Evolutionary conservation across 1,140 invertebrate genomes (phyloP).

Genomic region (Matsumurasca onukii): DNA sequence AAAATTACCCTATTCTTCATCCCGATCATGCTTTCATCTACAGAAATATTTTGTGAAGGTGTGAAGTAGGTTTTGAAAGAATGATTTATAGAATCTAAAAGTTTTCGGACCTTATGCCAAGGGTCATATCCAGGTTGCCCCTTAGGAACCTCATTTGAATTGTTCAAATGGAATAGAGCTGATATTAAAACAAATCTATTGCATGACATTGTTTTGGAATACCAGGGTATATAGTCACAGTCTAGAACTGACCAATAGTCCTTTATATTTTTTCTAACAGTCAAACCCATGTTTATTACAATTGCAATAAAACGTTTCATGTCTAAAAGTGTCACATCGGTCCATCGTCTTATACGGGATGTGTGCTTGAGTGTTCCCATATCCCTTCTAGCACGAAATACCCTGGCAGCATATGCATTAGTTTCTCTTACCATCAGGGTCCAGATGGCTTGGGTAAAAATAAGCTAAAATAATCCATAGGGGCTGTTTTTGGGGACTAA

Average conservation of each 20-base stretch:
- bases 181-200: neutral
- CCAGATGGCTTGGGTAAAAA: slow-evolving; percentile 3
- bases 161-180: slow-evolving; percentile 6
- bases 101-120: neutral
- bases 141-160: too few species aligned
- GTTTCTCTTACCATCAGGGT: slow-evolving; percentile 3
- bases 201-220: neutral
- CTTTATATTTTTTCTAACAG: neutral
- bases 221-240: neutral
- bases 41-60: slow-evolving; percentile 2
- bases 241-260: neutral
- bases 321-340: neutral
- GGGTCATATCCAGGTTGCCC: neutral
- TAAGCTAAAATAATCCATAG: neutral
- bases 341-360: neutral
- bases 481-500: neutral
- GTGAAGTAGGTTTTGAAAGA: neutral
- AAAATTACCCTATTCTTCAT: neutral
- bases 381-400: neutral
- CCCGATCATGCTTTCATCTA: slow-evolving; percentile 11
- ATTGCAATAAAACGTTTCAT: neutral
- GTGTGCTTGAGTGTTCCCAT: neutral
- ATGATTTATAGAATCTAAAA: neutral
- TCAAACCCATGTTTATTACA: slow-evolving; percentile 7
- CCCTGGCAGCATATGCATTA: neutral